Conservation (phyloP, 2,797 vertebrate species). For the Yasuhikotakia modesta region DNA sequence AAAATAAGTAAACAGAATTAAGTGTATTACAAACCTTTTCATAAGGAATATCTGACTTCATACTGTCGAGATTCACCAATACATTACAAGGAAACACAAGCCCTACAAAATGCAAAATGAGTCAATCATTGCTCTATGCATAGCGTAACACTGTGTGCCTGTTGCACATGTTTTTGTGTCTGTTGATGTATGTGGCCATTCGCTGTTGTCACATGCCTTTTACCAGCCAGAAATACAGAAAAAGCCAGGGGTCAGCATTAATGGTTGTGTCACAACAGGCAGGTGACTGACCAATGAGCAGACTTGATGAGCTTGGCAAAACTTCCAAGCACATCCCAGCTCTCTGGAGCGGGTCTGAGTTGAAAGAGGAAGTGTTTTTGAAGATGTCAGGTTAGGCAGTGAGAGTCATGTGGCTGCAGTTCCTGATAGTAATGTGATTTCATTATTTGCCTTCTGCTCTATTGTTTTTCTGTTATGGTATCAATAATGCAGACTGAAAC, state of each 20-base stretch:
- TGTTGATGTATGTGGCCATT: slow-evolving; percentile 23
- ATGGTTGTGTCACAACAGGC: slow-evolving; percentile 19
- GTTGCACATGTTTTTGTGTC: background rate
- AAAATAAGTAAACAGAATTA: background rate
- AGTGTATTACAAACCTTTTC: slow-evolving; percentile 64
- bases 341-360: background rate
- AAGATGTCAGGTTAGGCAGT: slow-evolving; percentile 9
- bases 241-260: slow-evolving; percentile 52
- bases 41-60: slow-evolving; percentile 67
- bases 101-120: slow-evolving; percentile 32
- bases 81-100: slow-evolving; percentile 21
- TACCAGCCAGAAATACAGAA: slow-evolving; percentile 61
- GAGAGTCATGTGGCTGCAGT: slow-evolving; percentile 25
- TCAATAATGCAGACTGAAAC: background rate
- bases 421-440: slow-evolving; percentile 12
- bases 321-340: background rate
- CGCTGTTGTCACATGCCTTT: slow-evolving; percentile 23
- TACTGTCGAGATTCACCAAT: slow-evolving; percentile 42
- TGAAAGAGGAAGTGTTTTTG: slow-evolving; percentile 50
- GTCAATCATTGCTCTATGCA: background rate
- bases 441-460: background rate
- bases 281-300: slow-evolving; percentile 32
- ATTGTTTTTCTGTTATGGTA: background rate
- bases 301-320: slow-evolving; percentile 31
- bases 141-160: background rate